Percentiles rank a stretch among this genome's conserved stretches.
Evolutionary conservation across 2,797 vertebrate genomes (phyloP).

Genomic region (Leucoraja ocellata): DNA sequence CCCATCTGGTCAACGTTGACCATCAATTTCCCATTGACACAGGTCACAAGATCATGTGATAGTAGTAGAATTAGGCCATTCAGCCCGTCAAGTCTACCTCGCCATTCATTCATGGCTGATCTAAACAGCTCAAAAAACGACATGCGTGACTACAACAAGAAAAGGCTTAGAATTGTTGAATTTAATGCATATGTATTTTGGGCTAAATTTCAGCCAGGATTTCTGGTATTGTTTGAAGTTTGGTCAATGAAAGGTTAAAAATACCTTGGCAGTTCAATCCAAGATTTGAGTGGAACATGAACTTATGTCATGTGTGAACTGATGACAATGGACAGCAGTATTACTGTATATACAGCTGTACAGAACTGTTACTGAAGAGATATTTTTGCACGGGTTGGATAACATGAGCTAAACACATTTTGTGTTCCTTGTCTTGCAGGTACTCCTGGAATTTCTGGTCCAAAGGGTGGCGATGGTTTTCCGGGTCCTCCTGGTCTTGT

Average conservation of each 20-base stretch:
- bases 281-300: background rate
- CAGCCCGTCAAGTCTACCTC: too few species aligned
- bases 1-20: too few species aligned
- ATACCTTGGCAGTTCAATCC: background rate
- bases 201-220: background rate
- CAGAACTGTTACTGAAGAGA: background rate
- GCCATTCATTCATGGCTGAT: too few species aligned
- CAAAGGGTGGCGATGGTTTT: constrained; percentile 78
- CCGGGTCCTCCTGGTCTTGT: constrained; percentile 70
- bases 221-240: background rate
- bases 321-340: background rate
- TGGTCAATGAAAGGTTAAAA: background rate
- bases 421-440: constrained; percentile 57
- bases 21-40: too few species aligned
- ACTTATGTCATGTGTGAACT: background rate
- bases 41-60: too few species aligned
- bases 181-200: background rate
- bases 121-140: background rate
- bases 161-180: background rate
- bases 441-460: constrained; percentile 71
- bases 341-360: background rate
- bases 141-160: background rate
- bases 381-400: background rate
- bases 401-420: background rate
- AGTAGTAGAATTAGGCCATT: too few species aligned